Base-by-base conservation (phyloP, 2,888 invertebrate species). In the Ceramica pisi region DNA sequence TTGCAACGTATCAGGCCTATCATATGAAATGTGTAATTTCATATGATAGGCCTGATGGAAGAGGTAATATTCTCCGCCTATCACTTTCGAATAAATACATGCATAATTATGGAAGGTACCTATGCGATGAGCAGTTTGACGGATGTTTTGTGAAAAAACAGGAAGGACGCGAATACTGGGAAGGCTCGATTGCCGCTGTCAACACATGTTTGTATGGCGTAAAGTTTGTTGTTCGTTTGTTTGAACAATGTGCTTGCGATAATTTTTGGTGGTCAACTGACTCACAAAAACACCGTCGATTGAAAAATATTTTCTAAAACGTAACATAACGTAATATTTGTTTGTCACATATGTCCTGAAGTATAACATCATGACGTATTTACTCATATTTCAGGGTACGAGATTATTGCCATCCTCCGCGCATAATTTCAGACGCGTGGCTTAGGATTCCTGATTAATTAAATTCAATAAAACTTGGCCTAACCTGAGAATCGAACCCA, bases 41-140 rank as follows among this genome's bases (percentile, higher is more conserved):
- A 55, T 60, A 53, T 55, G 48, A 59, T 59, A 65, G 19, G 56
- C 31, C 35, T 64, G 50, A 69, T 60, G 61, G 55, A 48, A 53
- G 57, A 77, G 41, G 57, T 41, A 75, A 71, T 73, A 56, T 68
- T 67, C 57, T 75, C 38, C 21, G 21, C n/a, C 62, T 64, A 68
- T 74, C 59, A 70, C 73, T 75, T 71, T 61, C 5, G n/a, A n/a
- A n/a, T n/a, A n/a, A n/a, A n/a, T n/a, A n/a, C n/a, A n/a, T n/a
- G n/a, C n/a, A n/a, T n/a, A n/a, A n/a, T n/a, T n/a, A 16, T 16
- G 14, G 14, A 41, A 41, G 14, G 14, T n/a, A n/a, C n/a, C n/a
- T 38, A 38, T 12, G 38, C 5, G 14, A 41, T 16, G 41, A 31
- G 5, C 41, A 48, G 21, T n/a, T 35, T 62, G 51, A 44, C 16